phyloP scores from a whole-genome alignment of 2,113 vertebrate genomes.

The Oplegnathus fasciatus region DNA sequence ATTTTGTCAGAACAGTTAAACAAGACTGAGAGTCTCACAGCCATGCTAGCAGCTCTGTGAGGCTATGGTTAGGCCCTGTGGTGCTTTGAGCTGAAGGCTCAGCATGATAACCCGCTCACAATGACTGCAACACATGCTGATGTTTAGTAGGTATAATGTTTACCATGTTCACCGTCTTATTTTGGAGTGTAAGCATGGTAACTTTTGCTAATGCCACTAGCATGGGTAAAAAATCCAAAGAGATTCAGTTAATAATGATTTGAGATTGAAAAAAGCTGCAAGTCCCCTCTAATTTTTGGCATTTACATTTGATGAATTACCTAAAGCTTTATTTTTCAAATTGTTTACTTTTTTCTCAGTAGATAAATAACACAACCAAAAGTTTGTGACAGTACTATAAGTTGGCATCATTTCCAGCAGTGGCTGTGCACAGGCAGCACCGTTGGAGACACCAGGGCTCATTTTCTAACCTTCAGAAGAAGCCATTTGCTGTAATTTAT shows the following conservation, averaged over 20 bases:
- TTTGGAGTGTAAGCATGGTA: background rate
- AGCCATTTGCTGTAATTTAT: slow-evolving; percentile 8
- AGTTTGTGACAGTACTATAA: background rate
- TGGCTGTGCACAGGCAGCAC: background rate
- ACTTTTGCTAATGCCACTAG: background rate
- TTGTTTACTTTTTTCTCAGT: background rate
- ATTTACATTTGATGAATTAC: background rate
- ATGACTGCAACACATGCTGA: background rate
- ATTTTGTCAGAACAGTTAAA: background rate
- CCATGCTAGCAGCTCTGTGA: background rate
- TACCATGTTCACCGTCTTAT: background rate
- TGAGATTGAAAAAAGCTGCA: background rate
- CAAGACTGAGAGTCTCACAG: background rate
- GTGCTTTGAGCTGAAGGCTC: background rate
- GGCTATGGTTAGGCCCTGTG: no score
- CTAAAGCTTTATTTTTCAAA: background rate
- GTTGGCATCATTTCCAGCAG: slow-evolving; percentile 2
- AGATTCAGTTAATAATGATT: background rate
- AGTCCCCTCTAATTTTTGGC: background rate
- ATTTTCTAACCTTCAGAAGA: slow-evolving; percentile 25
- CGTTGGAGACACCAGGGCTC: background rate
- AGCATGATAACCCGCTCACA: background rate
- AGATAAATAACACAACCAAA: background rate
- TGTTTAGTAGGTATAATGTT: background rate
- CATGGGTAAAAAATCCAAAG: background rate